phyloP scores from a whole-genome alignment of 2,888 invertebrate genomes.

The Gisinianus flammeolus region DNA sequence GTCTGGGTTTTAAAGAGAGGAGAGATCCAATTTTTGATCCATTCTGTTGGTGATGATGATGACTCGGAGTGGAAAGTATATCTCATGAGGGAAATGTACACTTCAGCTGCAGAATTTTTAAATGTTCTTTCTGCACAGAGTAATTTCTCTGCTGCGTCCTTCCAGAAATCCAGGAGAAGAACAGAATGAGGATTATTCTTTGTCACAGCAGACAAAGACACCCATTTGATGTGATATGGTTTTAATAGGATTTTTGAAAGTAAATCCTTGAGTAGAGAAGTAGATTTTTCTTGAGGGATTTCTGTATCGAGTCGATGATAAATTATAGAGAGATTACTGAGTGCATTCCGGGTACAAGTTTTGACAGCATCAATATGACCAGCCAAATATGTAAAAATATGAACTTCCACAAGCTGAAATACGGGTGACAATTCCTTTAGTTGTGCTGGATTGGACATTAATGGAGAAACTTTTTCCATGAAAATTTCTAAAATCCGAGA shows the following conservation, averaged over 20 bases:
- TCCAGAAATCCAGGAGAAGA: slow-evolving; percentile 36
- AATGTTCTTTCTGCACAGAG: slow-evolving; percentile 46
- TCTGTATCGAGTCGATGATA: slow-evolving; percentile 45
- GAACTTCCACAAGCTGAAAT: slow-evolving; percentile 46
- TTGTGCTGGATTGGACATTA: neutral
- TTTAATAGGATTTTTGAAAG: slow-evolving; percentile 46
- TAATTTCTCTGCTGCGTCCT: slow-evolving; percentile 39
- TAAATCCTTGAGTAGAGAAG: slow-evolving; percentile 23
- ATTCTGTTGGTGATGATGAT: slow-evolving; percentile 61
- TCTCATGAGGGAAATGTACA: slow-evolving; percentile 67
- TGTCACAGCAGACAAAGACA: slow-evolving; percentile 47
- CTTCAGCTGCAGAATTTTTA: slow-evolving; percentile 61
- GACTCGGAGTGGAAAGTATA: slow-evolving; percentile 61
- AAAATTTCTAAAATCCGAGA: slow-evolving; percentile 53
- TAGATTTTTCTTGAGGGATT: neutral
- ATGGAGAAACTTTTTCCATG: slow-evolving; percentile 44
- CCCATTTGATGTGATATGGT: slow-evolving; percentile 53
- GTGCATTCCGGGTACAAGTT: slow-evolving; percentile 52
- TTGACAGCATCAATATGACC: slow-evolving; percentile 58
- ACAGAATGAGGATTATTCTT: slow-evolving; percentile 43
- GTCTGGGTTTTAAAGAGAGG: slow-evolving; percentile 60
- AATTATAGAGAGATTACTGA: slow-evolving; percentile 42
- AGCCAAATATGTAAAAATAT: slow-evolving; percentile 53
- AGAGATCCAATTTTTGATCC: slow-evolving; percentile 66
- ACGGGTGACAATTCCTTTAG: neutral